phyloP scores from a whole-genome alignment of 2,113 vertebrate species.

The Myrmecobius fasciatus region DNA sequence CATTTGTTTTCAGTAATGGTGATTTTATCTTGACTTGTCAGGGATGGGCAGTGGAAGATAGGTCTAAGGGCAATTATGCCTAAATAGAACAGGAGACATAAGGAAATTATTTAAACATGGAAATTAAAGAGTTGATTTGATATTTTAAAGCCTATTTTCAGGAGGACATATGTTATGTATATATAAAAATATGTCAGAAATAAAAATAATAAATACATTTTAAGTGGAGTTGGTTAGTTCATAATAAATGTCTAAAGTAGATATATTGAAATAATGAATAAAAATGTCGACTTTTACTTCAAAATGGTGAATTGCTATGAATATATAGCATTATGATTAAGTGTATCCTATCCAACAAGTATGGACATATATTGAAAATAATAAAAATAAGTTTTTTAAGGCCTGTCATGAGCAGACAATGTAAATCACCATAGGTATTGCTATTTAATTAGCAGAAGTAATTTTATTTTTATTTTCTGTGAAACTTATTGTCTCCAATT shows the following conservation, averaged over 20 bases:
- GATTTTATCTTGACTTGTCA: neutral
- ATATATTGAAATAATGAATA: slow-evolving; percentile 38
- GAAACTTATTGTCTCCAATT: neutral
- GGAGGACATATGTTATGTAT: slow-evolving; percentile 1
- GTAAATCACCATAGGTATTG: neutral
- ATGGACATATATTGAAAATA: neutral
- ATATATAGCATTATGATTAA: neutral
- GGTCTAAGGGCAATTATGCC: neutral
- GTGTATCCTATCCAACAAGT: neutral
- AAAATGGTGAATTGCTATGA: neutral
- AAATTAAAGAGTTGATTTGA: neutral
- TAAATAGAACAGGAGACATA: slow-evolving; percentile 29
- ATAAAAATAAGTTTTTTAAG: neutral
- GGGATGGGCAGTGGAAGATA: slow-evolving; percentile 4
- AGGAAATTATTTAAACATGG: slow-evolving; percentile 29
- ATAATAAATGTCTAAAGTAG: slow-evolving; percentile 23
- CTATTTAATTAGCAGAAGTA: neutral
- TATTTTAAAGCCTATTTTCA: slow-evolving; percentile 40
- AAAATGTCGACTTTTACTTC: slow-evolving; percentile 36
- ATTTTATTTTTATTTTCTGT: neutral
- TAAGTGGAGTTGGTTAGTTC: neutral
- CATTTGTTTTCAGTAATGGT: slow-evolving; percentile 14
- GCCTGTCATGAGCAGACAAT: neutral
- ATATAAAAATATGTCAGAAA: neutral
- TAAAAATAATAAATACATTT: neutral